Evolutionary conservation across 2,113 vertebrate species (phyloP), one percentile per base, ranked within the genome.

Genomic region (Perca schrenkii): DNA sequence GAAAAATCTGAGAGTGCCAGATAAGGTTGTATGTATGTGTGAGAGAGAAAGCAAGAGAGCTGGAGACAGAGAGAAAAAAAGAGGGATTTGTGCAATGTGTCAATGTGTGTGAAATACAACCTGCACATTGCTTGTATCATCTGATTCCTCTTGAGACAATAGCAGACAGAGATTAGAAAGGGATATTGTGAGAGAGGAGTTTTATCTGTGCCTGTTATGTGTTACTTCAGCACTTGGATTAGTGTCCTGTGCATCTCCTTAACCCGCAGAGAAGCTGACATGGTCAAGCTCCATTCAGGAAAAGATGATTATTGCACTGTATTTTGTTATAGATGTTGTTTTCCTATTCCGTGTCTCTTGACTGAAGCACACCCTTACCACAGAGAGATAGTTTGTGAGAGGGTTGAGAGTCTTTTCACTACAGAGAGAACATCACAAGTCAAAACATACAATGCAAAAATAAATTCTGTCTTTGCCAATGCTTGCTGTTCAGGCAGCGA

Each of bases 141-240:
- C 49, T 77, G 71, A 81, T 86, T 86, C 77, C 79, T 85, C 43
- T 56, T 49, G 82, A 71, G 75, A 76, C 73, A 46, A 43, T 1
- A 85, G 47, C 63, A 64, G 52, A 36, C 25, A 52, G 56, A 86
- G 83, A 89, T 88, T 78, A 85, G 49, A 56, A 56, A 16, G 74
- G 53, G 79, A 85, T 84, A 91, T 66, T 79, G n/a, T 46, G 53
- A 72, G 63, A 81, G 43, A 57, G 74, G 67, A 58, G 60, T 87
- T 91, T 74, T 86, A 90, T 91, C 77, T 66, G 6, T 52, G 86
- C 61, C 70, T 85, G 65, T 65, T 76, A 61, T 79, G 61, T 58
- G 70, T 66, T 72, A 71, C 40, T 52, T 17, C 49, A 66, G 8
- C 22, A 22, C 65, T 74, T 84, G 75, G 69, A 88, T 90, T 86